Evolutionary conservation across 2,888 invertebrate genomes (phyloP).

Genomic region (Papilio demoleus): DNA sequence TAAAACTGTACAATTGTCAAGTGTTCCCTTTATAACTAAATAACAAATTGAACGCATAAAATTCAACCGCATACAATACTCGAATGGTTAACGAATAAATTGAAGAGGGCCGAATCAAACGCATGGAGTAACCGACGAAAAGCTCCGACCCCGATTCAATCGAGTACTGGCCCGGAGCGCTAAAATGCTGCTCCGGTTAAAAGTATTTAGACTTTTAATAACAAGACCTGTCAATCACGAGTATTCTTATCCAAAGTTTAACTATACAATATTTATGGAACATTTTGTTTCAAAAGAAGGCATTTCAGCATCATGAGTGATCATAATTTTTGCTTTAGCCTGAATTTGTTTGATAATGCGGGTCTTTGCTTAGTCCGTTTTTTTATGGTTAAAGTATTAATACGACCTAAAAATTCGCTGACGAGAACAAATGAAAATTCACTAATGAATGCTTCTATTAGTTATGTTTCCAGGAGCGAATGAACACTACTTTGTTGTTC

Average conservation of each 20-base stretch:
- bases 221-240: neutral
- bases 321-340: too few relatives aligned
- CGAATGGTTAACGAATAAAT: conserved; percentile 36
- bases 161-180: conserved; percentile 32
- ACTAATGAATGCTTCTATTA: conserved; percentile 29
- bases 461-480: conserved; percentile 11
- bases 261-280: too few relatives aligned
- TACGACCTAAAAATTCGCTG: conserved; percentile 35
- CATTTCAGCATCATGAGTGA: too few relatives aligned
- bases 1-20: neutral
- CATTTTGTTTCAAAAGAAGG: too few relatives aligned
- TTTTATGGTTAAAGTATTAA: neutral
- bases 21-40: conserved; percentile 8
- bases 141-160: conserved; percentile 38
- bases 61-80: conserved; percentile 14
- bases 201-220: neutral
- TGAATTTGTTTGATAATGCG: too few relatives aligned
- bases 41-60: conserved; percentile 31
- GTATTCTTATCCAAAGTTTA: neutral
- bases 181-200: conserved; percentile 37
- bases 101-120: conserved; percentile 37
- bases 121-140: conserved; percentile 36
- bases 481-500: conserved; percentile 15
- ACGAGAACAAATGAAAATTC: conserved; percentile 29
- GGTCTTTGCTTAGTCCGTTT: neutral